A percentile compares a stretch with the other conserved stretches of the same genome.
phyloP scores from a whole-genome alignment of 2,797 vertebrate species.

The Anniella stebbinsi region DNA sequence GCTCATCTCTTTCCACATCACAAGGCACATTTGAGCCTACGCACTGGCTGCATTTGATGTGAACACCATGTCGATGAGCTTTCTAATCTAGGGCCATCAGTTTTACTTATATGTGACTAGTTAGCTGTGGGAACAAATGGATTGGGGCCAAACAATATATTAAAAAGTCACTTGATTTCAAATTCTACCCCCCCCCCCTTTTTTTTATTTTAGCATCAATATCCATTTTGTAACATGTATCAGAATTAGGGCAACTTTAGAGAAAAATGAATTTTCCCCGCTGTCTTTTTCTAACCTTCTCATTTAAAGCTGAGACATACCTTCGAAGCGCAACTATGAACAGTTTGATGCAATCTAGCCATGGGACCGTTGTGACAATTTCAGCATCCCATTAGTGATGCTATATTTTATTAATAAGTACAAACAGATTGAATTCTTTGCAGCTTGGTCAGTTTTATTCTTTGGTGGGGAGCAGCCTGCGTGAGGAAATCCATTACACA shows the following conservation, averaged over 20 bases:
- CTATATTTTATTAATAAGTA: slow-evolving; percentile 52
- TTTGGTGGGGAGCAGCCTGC: background rate
- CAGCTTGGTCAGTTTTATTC: slow-evolving; percentile 28
- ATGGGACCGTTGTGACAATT: slow-evolving; percentile 25
- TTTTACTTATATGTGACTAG: background rate
- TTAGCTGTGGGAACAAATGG: no score
- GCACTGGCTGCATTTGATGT: background rate
- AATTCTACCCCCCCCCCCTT: rapidly evolving
- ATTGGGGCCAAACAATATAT: background rate
- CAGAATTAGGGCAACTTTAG: background rate
- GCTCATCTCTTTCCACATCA: background rate
- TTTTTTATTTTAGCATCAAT: background rate
- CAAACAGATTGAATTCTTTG: slow-evolving; percentile 33
- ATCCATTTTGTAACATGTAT: background rate
- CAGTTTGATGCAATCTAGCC: slow-evolving; percentile 39
- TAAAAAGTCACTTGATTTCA: background rate
- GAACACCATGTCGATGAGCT: background rate
- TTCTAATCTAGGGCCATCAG: background rate
- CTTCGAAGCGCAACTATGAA: background rate
- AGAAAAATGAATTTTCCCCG: background rate
- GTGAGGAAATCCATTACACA: slow-evolving; percentile 18
- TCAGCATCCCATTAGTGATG: slow-evolving; percentile 32
- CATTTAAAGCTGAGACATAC: background rate
- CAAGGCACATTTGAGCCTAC: background rate
- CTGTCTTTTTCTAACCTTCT: background rate